Evolutionary conservation across 2,113 vertebrate species (phyloP).

Genomic region (pig (Sus scrofa)): T2T-Sscrofa CM000820.6:17375001-17375500

Average conservation of each 20-base stretch:
- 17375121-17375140: slow-evolving; percentile 52
- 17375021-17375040: not conserved
- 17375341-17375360: slow-evolving; percentile 86
- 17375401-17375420: slow-evolving; percentile 98
- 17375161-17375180: slow-evolving; percentile 31
- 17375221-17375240: slow-evolving; percentile 45
- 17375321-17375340: slow-evolving; percentile 89
- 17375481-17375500: slow-evolving; percentile 99
- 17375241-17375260: slow-evolving; percentile 1
- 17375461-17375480: slow-evolving; percentile 99
- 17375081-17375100: not conserved
- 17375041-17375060: not conserved
- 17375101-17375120: not conserved
- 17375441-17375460: slow-evolving; percentile 98
- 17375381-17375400: slow-evolving; percentile 92
- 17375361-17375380: slow-evolving; percentile 86
- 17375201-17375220: slow-evolving; percentile 3
- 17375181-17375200: slow-evolving; percentile 13
- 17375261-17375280: not conserved
- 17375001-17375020: not conserved
- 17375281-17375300: slow-evolving; percentile 48
- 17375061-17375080: not conserved
- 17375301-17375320: slow-evolving; percentile 91
- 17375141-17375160: slow-evolving; percentile 44
- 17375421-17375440: slow-evolving; percentile 98